Base-by-base conservation (phyloP, 2,113 vertebrate species). In the Fregata magnificens region DNA sequence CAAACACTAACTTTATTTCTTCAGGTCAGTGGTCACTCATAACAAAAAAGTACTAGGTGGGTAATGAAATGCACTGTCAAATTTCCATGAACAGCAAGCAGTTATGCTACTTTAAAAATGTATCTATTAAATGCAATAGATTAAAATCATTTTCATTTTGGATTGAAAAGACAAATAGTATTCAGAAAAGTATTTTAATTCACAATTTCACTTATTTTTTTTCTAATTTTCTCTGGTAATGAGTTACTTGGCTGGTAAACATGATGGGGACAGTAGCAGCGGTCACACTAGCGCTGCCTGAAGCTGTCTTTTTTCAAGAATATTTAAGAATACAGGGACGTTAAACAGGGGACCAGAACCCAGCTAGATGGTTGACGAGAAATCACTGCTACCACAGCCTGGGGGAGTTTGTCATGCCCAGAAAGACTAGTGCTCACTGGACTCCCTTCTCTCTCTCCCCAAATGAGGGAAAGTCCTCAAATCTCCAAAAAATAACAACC, bases 351-450 rank as follows among this genome's bases (percentile, higher is more conserved):
- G 10, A 12, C 15, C 26, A 49, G 62, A 49, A 19, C 26, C 17
- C 4, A 2, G 18, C 12, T 11, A 15, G 24, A 18, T 3, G 6
- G 59, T 11, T 45, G 45, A 4, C 0, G 2, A 82, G 72, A 42
- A 47, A 36, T 32, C 3, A 0, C 69, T 26, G 36, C 21, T 63
- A 5, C 53, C 36, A 12, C 31, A 56, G 61, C 44, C 42, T 24
- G 32, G 34, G 38, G 32, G 28, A 31, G 36, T 15, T 24, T 40
- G 47, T 29, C 32, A 3, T 29, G 21, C 36, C 28, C 42, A 50
- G 56, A 16, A 28, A 52, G 44, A 38, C 28, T 9, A 16, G 13
- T 17, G 31, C 34, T 52, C 8, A 9, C 26, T 50, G 49, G 36
- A 7, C 16, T 12, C 15, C 2, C 0, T 22, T 34, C 4, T 13